These are phyloP conservation scores for Ictalurus punctatus DNA, from an alignment of 2,113 vertebrate species.

Conservation along the genomic window DNA sequence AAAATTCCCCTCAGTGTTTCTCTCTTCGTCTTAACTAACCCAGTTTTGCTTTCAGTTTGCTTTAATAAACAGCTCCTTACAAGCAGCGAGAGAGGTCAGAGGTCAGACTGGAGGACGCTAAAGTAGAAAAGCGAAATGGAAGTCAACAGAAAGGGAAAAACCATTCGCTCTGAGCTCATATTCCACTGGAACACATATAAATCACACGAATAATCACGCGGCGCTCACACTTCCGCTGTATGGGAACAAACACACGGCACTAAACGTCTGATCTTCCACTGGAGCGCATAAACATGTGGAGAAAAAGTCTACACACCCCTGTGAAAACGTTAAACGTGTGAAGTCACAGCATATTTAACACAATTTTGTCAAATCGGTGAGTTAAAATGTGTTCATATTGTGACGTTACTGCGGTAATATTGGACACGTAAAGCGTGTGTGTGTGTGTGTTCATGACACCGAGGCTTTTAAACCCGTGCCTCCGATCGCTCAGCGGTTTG, in stretches of 20 bases:
- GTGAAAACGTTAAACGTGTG: neutral
- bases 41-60: neutral
- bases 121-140: neutral
- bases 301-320: too few species aligned
- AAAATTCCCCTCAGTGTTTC: neutral
- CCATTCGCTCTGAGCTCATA: neutral
- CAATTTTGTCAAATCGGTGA: neutral
- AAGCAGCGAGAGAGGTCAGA: neutral
- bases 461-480: constrained; percentile 55
- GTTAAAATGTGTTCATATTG: neutral
- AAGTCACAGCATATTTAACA: neutral
- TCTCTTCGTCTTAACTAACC: neutral
- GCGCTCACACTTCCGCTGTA: neutral
- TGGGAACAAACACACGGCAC: neutral
- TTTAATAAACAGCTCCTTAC: neutral
- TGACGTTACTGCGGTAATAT: neutral
- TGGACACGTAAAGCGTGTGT: neutral
- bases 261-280: too few species aligned
- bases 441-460: constrained; percentile 52
- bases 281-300: too few species aligned
- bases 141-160: neutral
- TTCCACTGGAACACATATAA: neutral
- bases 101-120: constrained; percentile 4
- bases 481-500: constrained; percentile 56
- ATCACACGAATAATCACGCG: neutral